phyloP scores from a whole-genome alignment of 2,113 vertebrate species.

The Cryptomyrus ogoouensis region DNA sequence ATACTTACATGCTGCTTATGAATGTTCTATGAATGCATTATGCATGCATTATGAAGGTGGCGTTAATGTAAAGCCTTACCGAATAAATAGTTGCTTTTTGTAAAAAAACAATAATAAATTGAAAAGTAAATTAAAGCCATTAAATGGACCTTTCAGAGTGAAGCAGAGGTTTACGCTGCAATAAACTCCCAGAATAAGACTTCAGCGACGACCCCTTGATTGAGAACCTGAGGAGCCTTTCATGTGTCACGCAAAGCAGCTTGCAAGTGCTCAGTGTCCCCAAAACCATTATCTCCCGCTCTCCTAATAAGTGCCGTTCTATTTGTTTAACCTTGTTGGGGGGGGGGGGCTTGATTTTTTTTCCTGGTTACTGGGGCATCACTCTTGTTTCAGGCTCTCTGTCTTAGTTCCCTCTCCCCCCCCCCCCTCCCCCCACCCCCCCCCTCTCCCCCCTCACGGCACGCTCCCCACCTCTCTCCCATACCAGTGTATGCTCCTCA shows the following conservation, averaged over 20 bases:
- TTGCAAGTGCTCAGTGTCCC: not conserved
- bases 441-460: too few relatives aligned
- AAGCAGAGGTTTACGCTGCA: not conserved
- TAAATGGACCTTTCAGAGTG: not conserved
- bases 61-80: not conserved
- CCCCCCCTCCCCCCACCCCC: constrained; percentile 2
- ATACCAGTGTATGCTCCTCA: too few relatives aligned
- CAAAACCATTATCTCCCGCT: constrained; percentile 23
- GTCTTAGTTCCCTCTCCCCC: not conserved
- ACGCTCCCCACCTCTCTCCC: too few relatives aligned
- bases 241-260: not conserved
- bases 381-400: not conserved
- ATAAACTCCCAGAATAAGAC: not conserved
- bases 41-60: not conserved
- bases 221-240: constrained; percentile 9
- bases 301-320: constrained; percentile 29
- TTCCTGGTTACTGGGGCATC: not conserved
- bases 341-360: constrained; percentile 16
- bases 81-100: not conserved
- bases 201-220: not conserved
- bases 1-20: not conserved
- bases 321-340: constrained; percentile 32
- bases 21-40: not conserved
- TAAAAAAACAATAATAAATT: not conserved
- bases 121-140: not conserved